Evolutionary conservation across 2,888 invertebrate species (phyloP), one percentile per base, ranked within the genome.

Genomic region (Eupithecia exiguata): DNA sequence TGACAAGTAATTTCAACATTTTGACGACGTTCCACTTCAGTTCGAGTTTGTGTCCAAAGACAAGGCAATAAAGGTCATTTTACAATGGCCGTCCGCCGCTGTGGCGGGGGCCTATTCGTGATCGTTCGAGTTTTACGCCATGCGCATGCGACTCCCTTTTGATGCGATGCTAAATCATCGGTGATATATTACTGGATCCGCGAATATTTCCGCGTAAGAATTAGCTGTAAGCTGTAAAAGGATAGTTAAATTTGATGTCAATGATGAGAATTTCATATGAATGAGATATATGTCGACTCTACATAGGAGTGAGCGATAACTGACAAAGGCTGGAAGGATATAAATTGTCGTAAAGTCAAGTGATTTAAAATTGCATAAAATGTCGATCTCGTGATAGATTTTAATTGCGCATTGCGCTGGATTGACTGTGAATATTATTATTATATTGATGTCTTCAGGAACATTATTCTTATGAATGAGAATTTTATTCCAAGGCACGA

Each of bases 141-240:
- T 46, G 43, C 38, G 38, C 14, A 43, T 77, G 82, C 79, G 83
- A 83, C 83, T 83, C 84, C 83, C 87, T 87, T 89, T 89, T 90
- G 92, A 91, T 89, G 91, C 88, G 88, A 85, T 82, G 84, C 82
- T 90, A 89, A 88, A 90, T 91, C 89, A 87, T 82, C 75, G 74
- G 78, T 87, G 90, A 91, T 89, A 89, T 90, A 90, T 82, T 74
- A 74, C 81, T 4, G 80, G 82, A 84, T 84, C 81, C 79, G 77
- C 78, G 70, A 70, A 80, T 80, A 82, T 86, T 89, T 89, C 85
- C 87, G 84, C 80, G 83, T 84, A 77, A 68, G 72, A 77, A 78
- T 77, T 81, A 77, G 68, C 65, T 70, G 71, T 71, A 61, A 46
- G 62, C 68, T 71, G 68, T 70, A 74, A 74, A 73, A 66, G 30